Evolutionary conservation across 2,888 invertebrate species (phyloP), one percentile per base, ranked within the genome.

Genomic region (Tolmerus cingulatus): DNA sequence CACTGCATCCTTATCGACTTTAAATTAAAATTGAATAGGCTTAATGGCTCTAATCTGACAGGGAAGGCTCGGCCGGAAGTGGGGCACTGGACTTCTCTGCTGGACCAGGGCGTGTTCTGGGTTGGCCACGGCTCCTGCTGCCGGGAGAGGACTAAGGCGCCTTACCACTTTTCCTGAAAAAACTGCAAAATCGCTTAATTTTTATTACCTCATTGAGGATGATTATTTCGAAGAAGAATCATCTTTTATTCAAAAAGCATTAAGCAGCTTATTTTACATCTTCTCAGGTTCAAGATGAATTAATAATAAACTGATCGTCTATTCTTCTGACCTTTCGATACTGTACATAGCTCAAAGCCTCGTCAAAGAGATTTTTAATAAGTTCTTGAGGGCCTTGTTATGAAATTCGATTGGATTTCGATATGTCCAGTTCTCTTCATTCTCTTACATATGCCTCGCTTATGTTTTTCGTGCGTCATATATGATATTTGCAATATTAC

Each of bases 21-120:
- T 78, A 78, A 78, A 78, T 78, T 78, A 78, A 78, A 78, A 40
- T 78, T 78, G 78, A 78, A 78, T 78, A 43, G 78, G 78, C 40
- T 78, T 78, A 78, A 78, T 78, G 78, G 78, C 23, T 43, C 23
- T 78, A 78, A 78, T 78, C 78, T 78, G 78, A 78, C 78, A 78
- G 78, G 40, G 43, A 78, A 78, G 34, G 27, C 19, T 66, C 8
- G 27, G 66, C 12, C 9, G 12, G 66, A 66, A 27, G 27, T 23
- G 66, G 66, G 27, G 9, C 66, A 23, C 66, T 8, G 23, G 19
- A 23, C 23, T 19, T 19, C 57, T 23, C 19, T 9, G 43, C 43
- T 3, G 43, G 43, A 16, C 4, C 27, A 2, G 27, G 66, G 27
- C 66, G 66, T 66, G 66, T 66, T 27, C 2, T 23, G 27, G 66